Evolutionary conservation across 2,797 vertebrate genomes (phyloP), one percentile per base, ranked within the genome.

Genomic region (Epinephelus malabaricus): DNA sequence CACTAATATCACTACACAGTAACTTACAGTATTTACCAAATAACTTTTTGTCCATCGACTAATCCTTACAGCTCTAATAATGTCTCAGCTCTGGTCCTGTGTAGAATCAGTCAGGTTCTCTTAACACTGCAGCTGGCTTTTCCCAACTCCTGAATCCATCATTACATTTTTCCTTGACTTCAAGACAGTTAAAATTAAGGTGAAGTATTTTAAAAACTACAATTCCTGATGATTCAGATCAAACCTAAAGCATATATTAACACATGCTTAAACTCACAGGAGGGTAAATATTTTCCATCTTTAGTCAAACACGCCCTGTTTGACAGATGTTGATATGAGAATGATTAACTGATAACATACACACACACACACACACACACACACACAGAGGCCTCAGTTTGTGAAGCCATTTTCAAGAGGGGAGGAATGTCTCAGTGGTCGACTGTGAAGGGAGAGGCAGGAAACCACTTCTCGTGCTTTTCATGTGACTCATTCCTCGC

Each of bases 401-500:
- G 61, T 64, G 66, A 73, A 71, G 69, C 62, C 38, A 51, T 21
- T 68, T 65, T 60, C 11, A 62, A 59, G 7, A 62, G 54, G 70
- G 34, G 6, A 78, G 83, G 79, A 85, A 77, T 67, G 77, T 46
- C 2, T 85, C 67, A 53, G 59, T 81, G 76, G 77, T 82, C 14
- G 23, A 54, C 2, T 34, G 66, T 56, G 70, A 83, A 86, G 89
- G 91, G 90, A 78, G 87, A 51, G 86, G 88, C 87, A 89, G 88
- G 84, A 92, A 92, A 88, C 74, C 64, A 69, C 58, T 46, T 51
- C 30, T 83, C 56, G 14, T 82, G 50, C 83, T 88, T 86, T 73
- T 25, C 45, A 81, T 59, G 66, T 92, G 91, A 93, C 86, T 94
- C 91, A 93, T 19, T 74, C 73, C 38, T 13, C 45, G 50, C 34